A percentile compares a stretch with the other conserved stretches of the same genome.
Conservation (phyloP, 2,113 vertebrate species). For the Campylomormyrus numenius region DNA sequence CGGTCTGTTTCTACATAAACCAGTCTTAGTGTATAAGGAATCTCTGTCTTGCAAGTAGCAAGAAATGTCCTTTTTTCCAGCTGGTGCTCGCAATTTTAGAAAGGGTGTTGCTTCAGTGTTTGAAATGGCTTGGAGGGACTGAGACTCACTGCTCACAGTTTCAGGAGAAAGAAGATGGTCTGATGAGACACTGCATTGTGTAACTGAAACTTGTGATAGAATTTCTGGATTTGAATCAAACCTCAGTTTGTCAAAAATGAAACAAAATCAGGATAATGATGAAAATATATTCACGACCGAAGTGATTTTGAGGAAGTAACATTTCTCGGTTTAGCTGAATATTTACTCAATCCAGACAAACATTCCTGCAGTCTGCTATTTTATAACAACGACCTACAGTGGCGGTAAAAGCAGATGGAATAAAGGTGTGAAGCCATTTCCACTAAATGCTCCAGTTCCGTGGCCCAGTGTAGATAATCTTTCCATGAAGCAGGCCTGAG, state of each 20-base stretch:
- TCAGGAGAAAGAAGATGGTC: not conserved
- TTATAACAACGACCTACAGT: not conserved
- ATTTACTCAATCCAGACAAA: not conserved
- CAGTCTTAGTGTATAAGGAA: not conserved
- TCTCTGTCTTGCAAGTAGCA: not conserved
- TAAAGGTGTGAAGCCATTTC: not conserved
- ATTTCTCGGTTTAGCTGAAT: not conserved
- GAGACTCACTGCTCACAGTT: not conserved
- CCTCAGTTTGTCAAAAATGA: not conserved
- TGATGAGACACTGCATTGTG: not conserved
- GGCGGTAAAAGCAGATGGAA: not conserved
- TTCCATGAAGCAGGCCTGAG: not conserved
- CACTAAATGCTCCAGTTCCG: not conserved
- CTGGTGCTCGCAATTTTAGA: not conserved
- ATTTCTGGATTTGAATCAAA: not conserved
- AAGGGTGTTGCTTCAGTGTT: not conserved
- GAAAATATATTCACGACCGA: not conserved
- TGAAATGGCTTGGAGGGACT: not conserved
- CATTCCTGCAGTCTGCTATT: not conserved
- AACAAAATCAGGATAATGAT: not conserved
- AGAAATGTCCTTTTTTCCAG: not conserved
- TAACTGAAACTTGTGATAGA: not conserved
- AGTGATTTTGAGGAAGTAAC: not conserved
- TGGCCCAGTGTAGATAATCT: not conserved
- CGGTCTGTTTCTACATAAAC: not conserved